Percentiles rank a stretch among this genome's conserved stretches.
Conservation (phyloP, 30 jellyfish, hydroid and myxozoan species). For the Hydra vulgaris region DNA sequence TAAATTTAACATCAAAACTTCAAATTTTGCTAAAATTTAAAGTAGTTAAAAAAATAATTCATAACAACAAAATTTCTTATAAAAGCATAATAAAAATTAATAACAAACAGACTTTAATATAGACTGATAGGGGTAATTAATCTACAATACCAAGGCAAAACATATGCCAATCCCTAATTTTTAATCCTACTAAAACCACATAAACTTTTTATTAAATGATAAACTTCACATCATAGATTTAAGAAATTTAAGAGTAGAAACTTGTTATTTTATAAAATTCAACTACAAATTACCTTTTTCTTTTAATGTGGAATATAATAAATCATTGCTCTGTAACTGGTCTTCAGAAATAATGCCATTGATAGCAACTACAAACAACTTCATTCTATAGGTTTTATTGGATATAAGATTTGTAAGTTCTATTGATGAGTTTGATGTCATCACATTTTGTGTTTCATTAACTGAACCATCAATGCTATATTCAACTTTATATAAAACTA, state of each 20-base stretch:
- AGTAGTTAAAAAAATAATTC: too few species aligned
- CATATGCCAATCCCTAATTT: too few species aligned
- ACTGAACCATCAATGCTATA: background rate
- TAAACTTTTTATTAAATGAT: too few species aligned
- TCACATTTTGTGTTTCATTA: background rate
- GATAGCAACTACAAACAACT: background rate
- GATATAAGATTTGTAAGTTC: background rate
- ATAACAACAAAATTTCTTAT: too few species aligned
- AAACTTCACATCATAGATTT: too few species aligned
- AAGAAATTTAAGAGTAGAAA: too few species aligned
- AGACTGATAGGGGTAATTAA: too few species aligned
- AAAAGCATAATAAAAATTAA: too few species aligned
- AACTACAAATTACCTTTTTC: background rate
- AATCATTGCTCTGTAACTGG: background rate
- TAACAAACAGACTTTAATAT: too few species aligned
- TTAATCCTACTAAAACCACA: too few species aligned
- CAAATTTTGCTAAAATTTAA: background rate
- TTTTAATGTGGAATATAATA: background rate
- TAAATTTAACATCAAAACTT: background rate
- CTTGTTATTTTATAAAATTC: too few species aligned
- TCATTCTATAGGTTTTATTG: background rate
- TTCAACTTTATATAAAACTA: background rate
- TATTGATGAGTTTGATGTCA: background rate
- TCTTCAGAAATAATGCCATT: background rate
- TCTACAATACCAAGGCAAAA: too few species aligned